Base-by-base conservation (phyloP, 2,888 invertebrate species). In the Cloeon dipterum region DNA sequence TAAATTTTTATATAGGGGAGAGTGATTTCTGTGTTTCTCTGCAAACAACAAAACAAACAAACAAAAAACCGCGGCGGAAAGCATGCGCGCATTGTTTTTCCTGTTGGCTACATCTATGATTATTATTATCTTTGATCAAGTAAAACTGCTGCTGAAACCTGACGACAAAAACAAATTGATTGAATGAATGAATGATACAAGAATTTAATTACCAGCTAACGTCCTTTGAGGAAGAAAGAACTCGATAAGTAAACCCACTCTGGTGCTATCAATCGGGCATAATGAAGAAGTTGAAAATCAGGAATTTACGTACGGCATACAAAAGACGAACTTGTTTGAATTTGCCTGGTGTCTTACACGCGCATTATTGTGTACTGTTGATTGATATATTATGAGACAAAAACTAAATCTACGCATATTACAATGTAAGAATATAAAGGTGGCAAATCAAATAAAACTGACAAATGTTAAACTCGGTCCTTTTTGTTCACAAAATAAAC, bases 381-480 rank as follows among this genome's bases (percentile, higher is more conserved):
- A 29, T 29, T 29, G 29, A 29, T 29, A 29, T n/a, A n/a, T n/a
- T n/a, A n/a, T n/a, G n/a, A n/a, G n/a, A n/a, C n/a, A n/a, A n/a
- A n/a, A n/a, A n/a, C n/a, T n/a, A n/a, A n/a, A n/a, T n/a, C 29
- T 29, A 29, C 21, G 21, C 16, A 14, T 29, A 29, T 29, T n/a
- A n/a, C n/a, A n/a, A n/a, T n/a, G n/a, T n/a, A n/a, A n/a, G n/a
- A n/a, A n/a, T n/a, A n/a, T n/a, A n/a, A 29, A 14, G 29, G 29
- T 29, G 29, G 29, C 29, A 29, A 29, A 29, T 29, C 29, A 29
- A 29, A 29, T 29, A 29, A 29, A 29, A 16, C 29, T 29, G 29
- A 29, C 5, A 29, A n/a, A 29, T 16, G 29, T 29, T 29, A 29
- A n/a, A 23, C 7, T n/a, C n/a, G n/a, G n/a, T n/a, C n/a, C n/a